A percentile compares a stretch with the other conserved stretches of the same genome.
Evolutionary conservation across 2,113 vertebrate species (phyloP).

Genomic region (Calidris pygmaea): DNA sequence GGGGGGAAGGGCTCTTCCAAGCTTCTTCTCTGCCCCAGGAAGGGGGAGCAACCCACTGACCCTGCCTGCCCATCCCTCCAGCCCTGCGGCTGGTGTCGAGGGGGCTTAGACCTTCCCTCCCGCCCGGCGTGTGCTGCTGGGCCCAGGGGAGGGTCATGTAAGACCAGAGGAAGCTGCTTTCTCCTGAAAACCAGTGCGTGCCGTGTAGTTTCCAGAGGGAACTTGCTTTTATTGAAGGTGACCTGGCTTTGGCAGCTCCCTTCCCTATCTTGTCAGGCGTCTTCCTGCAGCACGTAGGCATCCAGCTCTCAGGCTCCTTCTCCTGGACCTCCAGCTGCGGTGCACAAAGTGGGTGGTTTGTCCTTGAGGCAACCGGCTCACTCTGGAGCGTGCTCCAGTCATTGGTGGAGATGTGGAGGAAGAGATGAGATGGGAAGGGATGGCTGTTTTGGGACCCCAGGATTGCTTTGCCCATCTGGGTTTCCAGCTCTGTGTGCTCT

Average conservation of each 20-base stretch:
- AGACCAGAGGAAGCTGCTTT: background rate
- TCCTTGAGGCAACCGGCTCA: background rate
- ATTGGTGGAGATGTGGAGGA: fast-evolving
- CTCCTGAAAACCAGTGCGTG: background rate
- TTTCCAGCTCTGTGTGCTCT: background rate
- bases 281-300: conserved; percentile 77
- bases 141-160: fast-evolving
- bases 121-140: background rate
- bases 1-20: background rate
- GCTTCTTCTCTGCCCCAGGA: background rate
- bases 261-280: conserved; percentile 36
- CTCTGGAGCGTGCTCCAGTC: background rate
- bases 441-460: background rate
- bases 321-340: background rate
- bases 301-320: conserved; percentile 68
- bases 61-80: background rate
- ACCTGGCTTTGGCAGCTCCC: background rate
- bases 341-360: background rate
- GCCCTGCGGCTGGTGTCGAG: fast-evolving
- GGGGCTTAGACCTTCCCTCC: background rate
- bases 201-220: background rate
- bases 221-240: background rate
- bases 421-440: background rate
- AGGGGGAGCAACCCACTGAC: background rate
- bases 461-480: fast-evolving